phyloP scores from a whole-genome alignment of 2,113 vertebrate genomes.

The Phasianus colchicus region DNA sequence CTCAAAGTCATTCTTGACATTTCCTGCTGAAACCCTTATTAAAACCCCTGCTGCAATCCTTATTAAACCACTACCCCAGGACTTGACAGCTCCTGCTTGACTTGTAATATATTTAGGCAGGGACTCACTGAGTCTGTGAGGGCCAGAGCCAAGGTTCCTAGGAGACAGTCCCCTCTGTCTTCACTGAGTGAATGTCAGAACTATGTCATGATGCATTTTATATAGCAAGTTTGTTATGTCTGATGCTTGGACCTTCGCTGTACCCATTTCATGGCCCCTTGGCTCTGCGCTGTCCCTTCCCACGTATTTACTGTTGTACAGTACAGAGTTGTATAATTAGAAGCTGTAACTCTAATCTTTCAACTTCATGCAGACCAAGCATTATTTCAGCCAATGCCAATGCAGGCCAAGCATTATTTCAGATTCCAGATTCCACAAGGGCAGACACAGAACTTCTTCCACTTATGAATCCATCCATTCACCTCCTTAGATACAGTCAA shows the following conservation, averaged over 20 bases:
- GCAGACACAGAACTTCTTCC: background rate
- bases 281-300: background rate
- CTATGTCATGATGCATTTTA: background rate
- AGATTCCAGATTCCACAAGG: background rate
- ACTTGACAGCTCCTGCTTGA: background rate
- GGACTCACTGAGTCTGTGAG: background rate
- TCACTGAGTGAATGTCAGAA: background rate
- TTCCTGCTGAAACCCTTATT: background rate
- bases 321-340: background rate
- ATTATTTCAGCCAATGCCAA: background rate
- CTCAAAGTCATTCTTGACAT: background rate
- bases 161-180: background rate
- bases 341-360: background rate
- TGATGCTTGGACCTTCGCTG: background rate
- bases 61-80: background rate
- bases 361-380: background rate
- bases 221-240: background rate
- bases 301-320: accelerated
- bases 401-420: background rate
- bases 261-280: accelerated
- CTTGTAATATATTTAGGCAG: background rate
- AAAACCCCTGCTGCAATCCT: background rate
- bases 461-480: background rate
- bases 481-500: background rate
- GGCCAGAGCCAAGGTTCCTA: background rate